Percentiles rank a stretch among this genome's conserved stretches.
phyloP scores from a whole-genome alignment of 2,797 vertebrate species.

The Mormyrus hasselquistii region DNA sequence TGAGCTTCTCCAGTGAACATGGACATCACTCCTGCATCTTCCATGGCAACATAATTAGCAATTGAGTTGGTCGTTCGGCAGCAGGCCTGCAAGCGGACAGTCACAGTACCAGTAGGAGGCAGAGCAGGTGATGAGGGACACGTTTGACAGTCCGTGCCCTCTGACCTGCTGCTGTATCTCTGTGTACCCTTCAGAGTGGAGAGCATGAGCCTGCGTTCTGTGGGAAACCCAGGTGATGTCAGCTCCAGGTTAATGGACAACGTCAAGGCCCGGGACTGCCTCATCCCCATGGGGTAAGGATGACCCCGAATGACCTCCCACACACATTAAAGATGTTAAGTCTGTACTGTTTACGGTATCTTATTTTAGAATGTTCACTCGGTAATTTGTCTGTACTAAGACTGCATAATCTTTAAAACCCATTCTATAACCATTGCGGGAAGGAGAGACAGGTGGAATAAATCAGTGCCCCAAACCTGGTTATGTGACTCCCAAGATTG shows the following conservation, averaged over 20 bases:
- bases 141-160: not conserved
- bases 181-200: slow-evolving; percentile 64
- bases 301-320: not conserved
- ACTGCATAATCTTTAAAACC: not conserved
- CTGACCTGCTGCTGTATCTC: not conserved
- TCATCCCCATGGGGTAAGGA: slow-evolving; percentile 83
- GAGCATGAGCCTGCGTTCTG: slow-evolving; percentile 72
- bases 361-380: not conserved
- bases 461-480: not conserved
- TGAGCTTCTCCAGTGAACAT: slow-evolving; percentile 50
- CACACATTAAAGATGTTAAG: not conserved
- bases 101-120: not conserved
- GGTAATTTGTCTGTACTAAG: not conserved
- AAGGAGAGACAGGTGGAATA: not conserved
- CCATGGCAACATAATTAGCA: not conserved
- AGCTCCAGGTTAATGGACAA: slow-evolving; percentile 69
- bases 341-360: not conserved
- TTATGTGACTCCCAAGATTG: not conserved
- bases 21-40: not conserved
- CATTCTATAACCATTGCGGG: not conserved
- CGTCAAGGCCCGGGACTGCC: slow-evolving; percentile 75
- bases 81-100: not conserved
- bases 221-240: slow-evolving; percentile 68
- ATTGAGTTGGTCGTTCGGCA: not conserved
- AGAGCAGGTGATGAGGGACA: not conserved